Evolutionary conservation across 2,888 invertebrate species (phyloP), one percentile per base, ranked within the genome.

Genomic region (Sphaerophoria taeniata): DNA sequence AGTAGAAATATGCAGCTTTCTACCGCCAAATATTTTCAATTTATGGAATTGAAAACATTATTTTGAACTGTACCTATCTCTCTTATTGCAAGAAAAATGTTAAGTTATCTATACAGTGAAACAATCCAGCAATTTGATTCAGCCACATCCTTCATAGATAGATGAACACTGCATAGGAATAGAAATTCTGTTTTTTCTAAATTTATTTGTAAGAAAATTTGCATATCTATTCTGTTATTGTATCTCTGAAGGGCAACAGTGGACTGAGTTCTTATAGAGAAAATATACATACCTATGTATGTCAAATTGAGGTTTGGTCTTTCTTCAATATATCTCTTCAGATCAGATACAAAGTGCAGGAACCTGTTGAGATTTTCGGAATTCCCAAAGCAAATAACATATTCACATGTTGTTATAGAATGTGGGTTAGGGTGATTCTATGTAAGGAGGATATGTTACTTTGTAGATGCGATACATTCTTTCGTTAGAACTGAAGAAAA

Each of bases 371-470:
- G 91, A 91, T 90, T 90, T 90, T 89, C 88, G 80, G 89, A 90
- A 90, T 91, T 91, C 90, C 90, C 91, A 88, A 87, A 90, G 90
- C 91, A 91, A 90, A 90, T 90, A 90, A 90, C 89, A 89, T 90
- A 90, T 90, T 90, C 90, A 90, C 90, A 90, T 90, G 89, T 90
- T 90, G 85, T 85, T 80, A 49, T 77, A 73, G 53, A 70, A 77
- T 63, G 63, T 85, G 60, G 85, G 85, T 77, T 63, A 77, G 81
- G 85, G 80, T 45, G 75, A 76, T 72, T 60, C 33, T n/a, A 16
- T 4, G 14, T n/a, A 33, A 39, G 31, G 49, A 58, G 67, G 61
- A 24, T 39, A 6, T 58, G 12, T 67, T 65, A 33, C 43, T 43
- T 39, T 39, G 11, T 39, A n/a, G 0, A 6, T 24, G 24, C 24